Evolutionary conservation across 2,797 vertebrate genomes (phyloP).

Genomic region (Lacerta agilis): DNA sequence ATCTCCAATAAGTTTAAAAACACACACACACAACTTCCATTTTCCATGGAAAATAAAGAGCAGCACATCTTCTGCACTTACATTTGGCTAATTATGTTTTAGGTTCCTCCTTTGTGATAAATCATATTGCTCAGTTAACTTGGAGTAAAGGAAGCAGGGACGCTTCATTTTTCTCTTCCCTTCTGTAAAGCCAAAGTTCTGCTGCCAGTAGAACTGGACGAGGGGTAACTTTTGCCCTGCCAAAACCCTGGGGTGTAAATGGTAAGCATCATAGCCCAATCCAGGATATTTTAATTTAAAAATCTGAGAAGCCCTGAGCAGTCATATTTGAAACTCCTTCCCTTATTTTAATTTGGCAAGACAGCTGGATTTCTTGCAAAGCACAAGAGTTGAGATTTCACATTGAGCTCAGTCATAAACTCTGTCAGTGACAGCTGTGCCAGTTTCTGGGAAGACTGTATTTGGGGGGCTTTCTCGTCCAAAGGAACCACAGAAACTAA

Average conservation of each 20-base stretch:
- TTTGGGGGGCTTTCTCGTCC: background rate
- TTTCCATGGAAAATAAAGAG: background rate
- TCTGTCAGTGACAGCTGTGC: background rate
- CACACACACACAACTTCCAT: background rate
- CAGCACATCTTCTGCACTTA: background rate
- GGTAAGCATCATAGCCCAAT: background rate
- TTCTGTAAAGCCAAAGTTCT: background rate
- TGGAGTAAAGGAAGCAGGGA: background rate
- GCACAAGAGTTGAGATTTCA: background rate
- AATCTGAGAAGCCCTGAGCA: background rate
- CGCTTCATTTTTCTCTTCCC: background rate
- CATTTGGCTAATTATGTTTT: background rate
- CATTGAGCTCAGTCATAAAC: background rate
- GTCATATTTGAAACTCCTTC: background rate
- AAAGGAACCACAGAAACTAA: background rate
- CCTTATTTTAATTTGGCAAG: background rate
- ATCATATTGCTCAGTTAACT: background rate
- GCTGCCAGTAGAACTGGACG: background rate
- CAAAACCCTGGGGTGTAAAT: background rate
- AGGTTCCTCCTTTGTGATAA: background rate
- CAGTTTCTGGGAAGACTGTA: background rate
- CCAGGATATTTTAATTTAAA: background rate
- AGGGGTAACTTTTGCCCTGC: no score
- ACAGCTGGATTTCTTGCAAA: background rate
- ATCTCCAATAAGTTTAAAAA: background rate